Base-by-base conservation (phyloP, 2,113 vertebrate species). In the Pituophis catenifer region DNA sequence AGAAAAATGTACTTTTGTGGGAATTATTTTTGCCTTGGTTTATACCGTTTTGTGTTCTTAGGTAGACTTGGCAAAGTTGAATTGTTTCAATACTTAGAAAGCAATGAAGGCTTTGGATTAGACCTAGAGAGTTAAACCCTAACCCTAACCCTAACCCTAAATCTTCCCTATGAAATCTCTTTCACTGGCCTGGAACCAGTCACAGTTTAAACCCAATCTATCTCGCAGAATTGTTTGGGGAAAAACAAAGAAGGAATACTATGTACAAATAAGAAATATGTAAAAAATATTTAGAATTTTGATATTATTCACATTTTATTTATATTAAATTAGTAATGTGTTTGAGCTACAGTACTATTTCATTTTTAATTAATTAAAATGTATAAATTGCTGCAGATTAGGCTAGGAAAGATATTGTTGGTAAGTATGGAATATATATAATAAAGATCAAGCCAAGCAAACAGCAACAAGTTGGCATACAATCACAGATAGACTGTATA, bases 21-120 rank as follows among this genome's bases (percentile, higher is more conserved):
- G 8, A 38, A 26, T 85, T 55, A 6, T 19, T 62, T 86, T 91
- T 65, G 90, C 23, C 44, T 86, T 65, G 88, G 24, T 81, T 81
- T 81, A 44, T 92, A 90, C 86, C 81, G 29, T 55, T 75, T 88
- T 95, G 92, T 62, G 26, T 88, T 52, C 65, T 3, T 59, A 52
- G n/a, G 17, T 52, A 0, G 88, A 62, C 91, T 52, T 86, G 75
- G 55, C 33, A 70, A 12, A 26, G 8, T 70, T 70, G 89, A 52
- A 52, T 23, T 81, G 70, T 38, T 81, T 81, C n/a, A 2, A 38
- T 81, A 19, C 70, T 81, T 81, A 81, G 70, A 81, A 38, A 81
- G 75, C 75, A 54, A 0, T n/a, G 26, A 88, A n/a, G 13, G n/a
- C 7, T 55, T 88, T n/a, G 48, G 86, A 8, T 88, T 50, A 88